Conservation (phyloP, 2,797 vertebrate genomes). For the Amphiprion clarkii region DNA sequence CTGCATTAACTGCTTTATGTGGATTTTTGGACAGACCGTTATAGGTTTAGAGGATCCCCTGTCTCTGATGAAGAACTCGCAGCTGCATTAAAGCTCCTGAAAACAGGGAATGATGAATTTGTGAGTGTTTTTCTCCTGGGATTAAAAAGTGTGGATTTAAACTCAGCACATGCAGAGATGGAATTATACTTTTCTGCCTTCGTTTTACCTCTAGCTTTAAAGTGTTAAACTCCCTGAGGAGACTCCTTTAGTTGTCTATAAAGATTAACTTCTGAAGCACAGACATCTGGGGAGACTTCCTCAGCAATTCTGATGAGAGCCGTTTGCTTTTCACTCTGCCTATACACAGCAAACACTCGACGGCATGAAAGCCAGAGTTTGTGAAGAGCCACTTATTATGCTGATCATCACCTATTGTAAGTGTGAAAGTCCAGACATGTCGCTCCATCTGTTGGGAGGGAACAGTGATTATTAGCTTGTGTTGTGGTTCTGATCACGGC, state of each 20-base stretch:
- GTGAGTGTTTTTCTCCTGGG: background rate
- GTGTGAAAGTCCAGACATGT: conserved; percentile 71
- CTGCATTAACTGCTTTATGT: background rate
- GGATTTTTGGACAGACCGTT: background rate
- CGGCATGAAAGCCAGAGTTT: conserved; percentile 32
- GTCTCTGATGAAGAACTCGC: conserved; percentile 7
- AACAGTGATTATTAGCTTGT: conserved; percentile 53
- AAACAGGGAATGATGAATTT: background rate
- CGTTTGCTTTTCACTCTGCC: conserved; percentile 41
- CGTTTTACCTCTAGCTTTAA: conserved; percentile 23
- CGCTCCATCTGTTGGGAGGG: conserved; percentile 66
- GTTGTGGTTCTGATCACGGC: conserved; percentile 22
- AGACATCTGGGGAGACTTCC: conserved; percentile 56
- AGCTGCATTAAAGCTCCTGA: background rate
- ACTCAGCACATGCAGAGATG: background rate
- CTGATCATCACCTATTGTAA: conserved; percentile 67
- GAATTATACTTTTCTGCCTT: conserved; percentile 13
- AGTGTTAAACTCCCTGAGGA: conserved; percentile 21
- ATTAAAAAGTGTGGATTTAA: conserved; percentile 40
- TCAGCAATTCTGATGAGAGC: conserved; percentile 41
- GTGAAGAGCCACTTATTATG: conserved; percentile 51
- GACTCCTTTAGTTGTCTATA: conserved; percentile 30
- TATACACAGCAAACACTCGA: conserved; percentile 36
- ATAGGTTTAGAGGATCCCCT: conserved; percentile 13
- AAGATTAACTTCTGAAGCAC: conserved; percentile 53